Conservation (phyloP, 1,140 invertebrate genomes). For the Ceratina calcarata region DNA sequence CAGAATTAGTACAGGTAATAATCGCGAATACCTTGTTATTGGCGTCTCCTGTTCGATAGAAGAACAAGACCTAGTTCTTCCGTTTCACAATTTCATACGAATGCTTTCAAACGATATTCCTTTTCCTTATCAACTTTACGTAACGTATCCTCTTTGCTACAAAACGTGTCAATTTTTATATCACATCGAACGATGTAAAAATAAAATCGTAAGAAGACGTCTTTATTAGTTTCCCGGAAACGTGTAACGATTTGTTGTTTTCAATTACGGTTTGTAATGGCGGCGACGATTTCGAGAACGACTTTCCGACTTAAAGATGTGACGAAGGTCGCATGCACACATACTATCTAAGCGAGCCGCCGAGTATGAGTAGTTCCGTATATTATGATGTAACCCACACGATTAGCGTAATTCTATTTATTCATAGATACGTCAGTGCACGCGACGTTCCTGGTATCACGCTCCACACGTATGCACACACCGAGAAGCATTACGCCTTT, state of each 20-base stretch:
- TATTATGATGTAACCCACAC: constrained; percentile 72
- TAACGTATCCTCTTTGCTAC: no score
- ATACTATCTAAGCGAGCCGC: constrained; percentile 59
- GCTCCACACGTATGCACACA: not conserved
- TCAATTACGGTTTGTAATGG: not conserved
- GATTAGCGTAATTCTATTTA: constrained; percentile 74
- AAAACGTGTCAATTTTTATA: no score
- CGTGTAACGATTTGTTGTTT: not conserved
- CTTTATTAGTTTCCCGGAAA: not conserved
- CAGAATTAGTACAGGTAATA: not conserved
- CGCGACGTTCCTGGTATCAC: constrained; percentile 19
- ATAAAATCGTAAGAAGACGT: not conserved
- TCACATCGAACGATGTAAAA: no score
- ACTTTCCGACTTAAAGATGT: not conserved
- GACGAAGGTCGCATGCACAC: constrained; percentile 67
- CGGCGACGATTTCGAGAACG: constrained; percentile 1
- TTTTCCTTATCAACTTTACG: no score
- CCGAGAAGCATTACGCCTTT: no score
- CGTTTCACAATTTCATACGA: no score
- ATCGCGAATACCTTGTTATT: not conserved
- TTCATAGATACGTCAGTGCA: constrained; percentile 55
- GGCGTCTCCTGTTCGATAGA: no score
- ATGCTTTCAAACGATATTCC: no score
- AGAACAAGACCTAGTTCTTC: no score
- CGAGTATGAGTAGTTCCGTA: constrained; percentile 65